Evolutionary conservation across 2,888 invertebrate genomes (phyloP), one percentile per base, ranked within the genome.

Genomic region (Pilophorus perplexus): DNA sequence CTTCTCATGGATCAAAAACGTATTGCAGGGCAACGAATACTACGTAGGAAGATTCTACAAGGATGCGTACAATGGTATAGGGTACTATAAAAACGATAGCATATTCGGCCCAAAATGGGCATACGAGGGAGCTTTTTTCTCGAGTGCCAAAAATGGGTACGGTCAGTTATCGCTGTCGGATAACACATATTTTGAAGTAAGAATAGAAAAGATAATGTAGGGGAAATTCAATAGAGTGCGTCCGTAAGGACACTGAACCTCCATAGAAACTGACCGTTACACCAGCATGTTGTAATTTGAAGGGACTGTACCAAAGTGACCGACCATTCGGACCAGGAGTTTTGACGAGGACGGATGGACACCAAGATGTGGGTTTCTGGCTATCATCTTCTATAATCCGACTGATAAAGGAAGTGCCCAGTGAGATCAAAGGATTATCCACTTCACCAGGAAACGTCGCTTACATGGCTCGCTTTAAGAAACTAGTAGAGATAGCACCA

Each of bases 361-460:
- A 33, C 3, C 67, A 66, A 46, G 59, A 67, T 40, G 68, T 68
- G n/a, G 68, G 68, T 12, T 54, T 67, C 22, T 68, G 68, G 68
- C 33, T n/a, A 28, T 67, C 67, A 1, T 52, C 52, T 23, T 57
- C 64, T 5, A 22, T 69, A 2, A 27, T 67, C 28, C 54, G 69
- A 10, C 52, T 69, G 8, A 59, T 57, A 33, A 18, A 16, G 12
- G 25, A 40, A 0, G 59, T 67, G 8, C 20, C 20, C 6, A 5
- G 12, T n/a, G 27, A 54, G 3, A 20, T 69, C 6, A 22, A 64
- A 37, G 40, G 50, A 22, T 55, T 69, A 5, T 28, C 48, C 1
- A 52, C 37, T 1, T 33, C 59, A 2, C 12, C 18, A 20, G 23
- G 8, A 18, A 40, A 64, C 28, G 64, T 23, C 20, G 16, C 57